Evolutionary conservation across 2,113 vertebrate genomes (phyloP).

Genomic region (Pangasianodon gigas): DNA sequence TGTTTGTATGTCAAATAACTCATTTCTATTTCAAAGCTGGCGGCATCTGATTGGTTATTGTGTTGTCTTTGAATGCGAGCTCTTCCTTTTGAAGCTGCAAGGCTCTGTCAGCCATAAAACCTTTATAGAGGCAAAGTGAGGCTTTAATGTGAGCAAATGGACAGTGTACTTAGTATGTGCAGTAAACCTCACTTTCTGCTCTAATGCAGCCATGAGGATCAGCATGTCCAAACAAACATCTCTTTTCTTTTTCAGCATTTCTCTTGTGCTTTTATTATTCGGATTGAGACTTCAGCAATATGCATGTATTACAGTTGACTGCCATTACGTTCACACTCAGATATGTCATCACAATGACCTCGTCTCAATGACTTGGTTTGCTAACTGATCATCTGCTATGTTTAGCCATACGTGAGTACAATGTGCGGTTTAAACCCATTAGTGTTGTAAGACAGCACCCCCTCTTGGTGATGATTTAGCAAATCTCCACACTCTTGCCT

Average conservation of each 20-base stretch:
- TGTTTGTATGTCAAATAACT: conserved; percentile 51
- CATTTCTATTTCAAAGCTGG: conserved; percentile 58
- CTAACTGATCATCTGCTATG: neutral
- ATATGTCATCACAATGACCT: neutral
- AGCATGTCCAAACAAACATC: conserved; percentile 7
- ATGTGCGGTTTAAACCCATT: neutral
- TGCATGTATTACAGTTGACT: neutral
- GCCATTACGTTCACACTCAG: neutral
- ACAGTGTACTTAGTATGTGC: conserved; percentile 57
- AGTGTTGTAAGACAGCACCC: neutral
- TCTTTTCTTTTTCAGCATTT: neutral
- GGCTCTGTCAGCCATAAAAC: conserved; percentile 39
- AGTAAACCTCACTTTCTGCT: conserved; percentile 40
- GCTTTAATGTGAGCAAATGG: conserved; percentile 50
- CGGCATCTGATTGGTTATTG: conserved; percentile 39
- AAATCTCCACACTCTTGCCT: neutral
- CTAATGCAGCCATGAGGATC: conserved; percentile 7
- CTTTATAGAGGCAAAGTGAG: conserved; percentile 49
- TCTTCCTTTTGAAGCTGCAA: conserved; percentile 48
- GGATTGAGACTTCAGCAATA: neutral
- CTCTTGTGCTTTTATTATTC: neutral
- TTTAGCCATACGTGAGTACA: neutral
- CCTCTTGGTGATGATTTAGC: neutral
- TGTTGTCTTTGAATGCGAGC: conserved; percentile 47
- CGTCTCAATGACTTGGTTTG: neutral